These are phyloP conservation scores for Darwinula stevensoni DNA, from an alignment of 2,888 invertebrate species.

Conservation along the genomic window DNA sequence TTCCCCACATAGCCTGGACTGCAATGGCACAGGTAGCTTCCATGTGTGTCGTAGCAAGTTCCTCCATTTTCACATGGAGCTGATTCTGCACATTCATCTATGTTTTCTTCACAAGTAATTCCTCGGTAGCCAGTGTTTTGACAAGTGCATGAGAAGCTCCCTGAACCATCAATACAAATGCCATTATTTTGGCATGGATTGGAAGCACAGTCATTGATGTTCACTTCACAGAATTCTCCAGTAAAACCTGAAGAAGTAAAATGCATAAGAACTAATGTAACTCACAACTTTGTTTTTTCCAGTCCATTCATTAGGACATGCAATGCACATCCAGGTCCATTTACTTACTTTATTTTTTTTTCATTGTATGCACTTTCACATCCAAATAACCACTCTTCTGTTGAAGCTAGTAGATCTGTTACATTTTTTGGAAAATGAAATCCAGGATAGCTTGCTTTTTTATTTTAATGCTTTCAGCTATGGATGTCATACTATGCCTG, in stretches of 20 bases:
- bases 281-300: too few species aligned
- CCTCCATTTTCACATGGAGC: slow-evolving; percentile 50
- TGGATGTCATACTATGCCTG: too few species aligned
- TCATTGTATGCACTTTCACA: too few species aligned
- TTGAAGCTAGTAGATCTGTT: too few species aligned
- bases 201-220: slow-evolving; percentile 56
- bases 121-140: slow-evolving; percentile 51
- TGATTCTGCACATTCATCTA: slow-evolving; percentile 43
- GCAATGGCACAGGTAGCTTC: slow-evolving; percentile 23
- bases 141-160: slow-evolving; percentile 48
- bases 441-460: too few species aligned
- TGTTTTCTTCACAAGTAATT: slow-evolving; percentile 38
- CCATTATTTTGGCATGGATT: slow-evolving; percentile 48
- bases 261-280: too few species aligned
- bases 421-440: too few species aligned
- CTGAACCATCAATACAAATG: slow-evolving; percentile 42
- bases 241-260: slow-evolving; percentile 34
- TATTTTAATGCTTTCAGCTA: too few species aligned
- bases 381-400: background rate
- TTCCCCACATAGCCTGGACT: slow-evolving; percentile 10
- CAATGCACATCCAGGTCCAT: too few species aligned
- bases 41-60: slow-evolving; percentile 43
- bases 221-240: slow-evolving; percentile 38
- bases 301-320: too few species aligned
- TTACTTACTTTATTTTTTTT: too few species aligned